These are phyloP conservation scores for Gallinago jamesoni DNA, from an alignment of 2,113 vertebrate species.

Conservation along the genomic window DNA sequence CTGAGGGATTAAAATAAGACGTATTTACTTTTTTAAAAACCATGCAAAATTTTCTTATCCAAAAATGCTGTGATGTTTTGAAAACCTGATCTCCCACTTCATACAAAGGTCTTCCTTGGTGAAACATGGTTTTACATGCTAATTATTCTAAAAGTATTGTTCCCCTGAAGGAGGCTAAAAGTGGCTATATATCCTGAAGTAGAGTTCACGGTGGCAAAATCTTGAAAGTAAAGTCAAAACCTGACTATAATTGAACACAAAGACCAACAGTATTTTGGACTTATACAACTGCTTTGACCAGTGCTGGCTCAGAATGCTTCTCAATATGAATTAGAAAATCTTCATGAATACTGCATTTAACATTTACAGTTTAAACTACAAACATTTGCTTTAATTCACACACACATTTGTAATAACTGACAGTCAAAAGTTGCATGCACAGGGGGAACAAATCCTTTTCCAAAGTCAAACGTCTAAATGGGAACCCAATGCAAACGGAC, in stretches of 20 bases:
- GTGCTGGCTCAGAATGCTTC: background rate
- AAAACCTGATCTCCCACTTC: background rate
- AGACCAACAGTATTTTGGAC: background rate
- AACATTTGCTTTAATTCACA: background rate
- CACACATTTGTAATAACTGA: background rate
- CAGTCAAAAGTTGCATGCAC: background rate
- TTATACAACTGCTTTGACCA: too few species aligned
- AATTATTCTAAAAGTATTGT: background rate
- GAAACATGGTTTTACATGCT: background rate
- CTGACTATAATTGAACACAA: background rate
- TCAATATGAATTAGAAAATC: background rate
- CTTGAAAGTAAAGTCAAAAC: background rate
- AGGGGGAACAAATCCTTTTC: background rate
- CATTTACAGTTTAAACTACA: background rate
- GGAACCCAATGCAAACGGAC: background rate
- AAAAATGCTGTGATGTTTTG: background rate
- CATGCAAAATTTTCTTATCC: background rate
- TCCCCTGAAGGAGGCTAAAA: background rate
- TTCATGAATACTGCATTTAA: background rate
- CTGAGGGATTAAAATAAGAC: conserved; percentile 26
- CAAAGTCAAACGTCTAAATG: background rate
- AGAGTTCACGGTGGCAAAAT: background rate
- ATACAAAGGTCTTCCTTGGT: background rate
- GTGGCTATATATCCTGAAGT: background rate
- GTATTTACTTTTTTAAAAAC: background rate